These are phyloP conservation scores for Doris montereyensis DNA, from an alignment of 2,888 invertebrate species.

Conservation along the genomic window DNA sequence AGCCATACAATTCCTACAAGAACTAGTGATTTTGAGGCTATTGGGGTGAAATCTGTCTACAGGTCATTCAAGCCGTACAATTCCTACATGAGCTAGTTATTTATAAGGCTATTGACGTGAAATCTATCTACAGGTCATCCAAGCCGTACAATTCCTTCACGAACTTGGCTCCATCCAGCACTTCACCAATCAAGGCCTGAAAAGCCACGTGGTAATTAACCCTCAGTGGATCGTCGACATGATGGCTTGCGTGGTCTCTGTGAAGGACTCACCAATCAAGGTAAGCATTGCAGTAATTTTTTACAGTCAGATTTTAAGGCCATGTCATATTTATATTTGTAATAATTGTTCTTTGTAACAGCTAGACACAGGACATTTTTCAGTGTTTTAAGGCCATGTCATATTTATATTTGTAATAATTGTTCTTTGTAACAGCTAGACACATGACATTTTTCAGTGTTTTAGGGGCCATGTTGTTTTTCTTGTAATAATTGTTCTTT, in stretches of 20 bases:
- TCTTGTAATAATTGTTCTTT: no score
- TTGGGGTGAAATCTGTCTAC: no score
- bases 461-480: no score
- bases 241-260: conserved; percentile 71
- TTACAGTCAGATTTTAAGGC: neutral
- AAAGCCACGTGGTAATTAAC: conserved; percentile 67
- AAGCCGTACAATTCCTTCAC: conserved; percentile 70
- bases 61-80: no score
- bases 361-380: no score
- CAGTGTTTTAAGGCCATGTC: no score
- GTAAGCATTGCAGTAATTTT: conserved; percentile 42
- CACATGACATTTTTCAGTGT: no score
- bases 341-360: no score
- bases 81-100: no score
- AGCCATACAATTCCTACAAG: no score
- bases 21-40: neutral
- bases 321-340: neutral
- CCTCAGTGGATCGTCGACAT: conserved; percentile 72
- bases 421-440: neutral
- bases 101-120: no score
- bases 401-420: neutral
- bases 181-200: conserved; percentile 66
- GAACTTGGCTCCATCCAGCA: conserved; percentile 71
- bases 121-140: conserved; percentile 56
- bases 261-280: conserved; percentile 64